Conservation (phyloP, 2,797 vertebrate genomes). For the Etheostoma nigrum region DNA sequence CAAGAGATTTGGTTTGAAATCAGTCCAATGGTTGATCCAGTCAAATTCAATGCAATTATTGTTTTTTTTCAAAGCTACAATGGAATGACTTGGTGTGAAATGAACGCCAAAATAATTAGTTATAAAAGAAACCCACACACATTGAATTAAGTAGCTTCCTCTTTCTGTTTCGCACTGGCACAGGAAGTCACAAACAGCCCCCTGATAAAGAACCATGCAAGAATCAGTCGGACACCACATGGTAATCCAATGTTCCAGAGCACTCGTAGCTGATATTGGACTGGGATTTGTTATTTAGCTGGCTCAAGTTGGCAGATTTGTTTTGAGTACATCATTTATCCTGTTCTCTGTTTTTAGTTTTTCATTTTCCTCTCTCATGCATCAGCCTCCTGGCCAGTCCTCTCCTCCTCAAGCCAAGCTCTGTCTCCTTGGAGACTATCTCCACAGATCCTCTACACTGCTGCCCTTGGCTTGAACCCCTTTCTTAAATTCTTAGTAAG, state of each 20-base stretch:
- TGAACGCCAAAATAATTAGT: conserved; percentile 76
- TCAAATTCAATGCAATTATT: conserved; percentile 45
- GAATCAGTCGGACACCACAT: conserved; percentile 56
- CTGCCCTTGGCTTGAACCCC: conserved; percentile 64
- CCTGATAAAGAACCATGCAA: conserved; percentile 70
- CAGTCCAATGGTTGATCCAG: conserved; percentile 64
- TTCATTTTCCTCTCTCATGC: conserved; percentile 54
- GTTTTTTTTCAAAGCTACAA: conserved; percentile 36
- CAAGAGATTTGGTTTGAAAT: conserved; percentile 66
- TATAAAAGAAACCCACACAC: conserved; percentile 75
- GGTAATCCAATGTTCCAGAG: conserved; percentile 63
- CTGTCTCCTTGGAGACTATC: conserved; percentile 74
- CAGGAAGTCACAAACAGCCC: conserved; percentile 61
- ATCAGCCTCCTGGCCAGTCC: conserved; percentile 70
- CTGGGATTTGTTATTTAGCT: conserved; percentile 63
- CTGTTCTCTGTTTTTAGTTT: conserved; percentile 58
- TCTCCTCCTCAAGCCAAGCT: conserved; percentile 74
- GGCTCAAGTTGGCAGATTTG: conserved; percentile 63
- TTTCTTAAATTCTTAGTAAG: conserved; percentile 56
- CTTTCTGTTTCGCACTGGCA: conserved; percentile 65
- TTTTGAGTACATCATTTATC: conserved; percentile 70
- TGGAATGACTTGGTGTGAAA: conserved; percentile 79
- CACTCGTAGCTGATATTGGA: conserved; percentile 52
- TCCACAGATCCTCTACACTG: conserved; percentile 66
- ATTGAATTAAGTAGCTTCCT: conserved; percentile 64